These are phyloP conservation scores for Apeltes quadracus DNA, from an alignment of 2,113 vertebrate species.

Conservation along the genomic window DNA sequence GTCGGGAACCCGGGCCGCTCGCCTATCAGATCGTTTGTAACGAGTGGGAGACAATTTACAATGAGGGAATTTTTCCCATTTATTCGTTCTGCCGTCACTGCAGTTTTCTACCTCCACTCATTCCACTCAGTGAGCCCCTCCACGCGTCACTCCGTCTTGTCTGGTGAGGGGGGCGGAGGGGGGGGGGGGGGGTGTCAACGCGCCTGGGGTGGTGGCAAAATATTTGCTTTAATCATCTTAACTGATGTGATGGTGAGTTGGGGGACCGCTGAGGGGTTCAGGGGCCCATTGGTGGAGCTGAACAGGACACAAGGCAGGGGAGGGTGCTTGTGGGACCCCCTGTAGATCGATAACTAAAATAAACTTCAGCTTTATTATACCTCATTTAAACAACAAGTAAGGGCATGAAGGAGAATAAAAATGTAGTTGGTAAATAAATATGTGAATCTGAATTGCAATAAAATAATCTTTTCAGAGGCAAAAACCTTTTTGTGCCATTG, in stretches of 20 bases:
- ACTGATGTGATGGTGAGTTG: conserved; percentile 47
- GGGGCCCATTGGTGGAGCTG: conserved; percentile 15
- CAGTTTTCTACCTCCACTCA: conserved; percentile 76
- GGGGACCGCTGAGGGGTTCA: conserved; percentile 42
- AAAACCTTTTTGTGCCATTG: not conserved
- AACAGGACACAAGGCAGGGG: conserved; percentile 32
- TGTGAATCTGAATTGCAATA: conserved; percentile 20
- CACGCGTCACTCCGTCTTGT: conserved; percentile 45
- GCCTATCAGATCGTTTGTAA: conserved; percentile 85
- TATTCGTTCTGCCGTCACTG: conserved; percentile 84
- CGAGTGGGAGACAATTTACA: conserved; percentile 83
- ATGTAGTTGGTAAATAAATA: conserved; percentile 18
- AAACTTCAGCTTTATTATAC: conserved; percentile 38
- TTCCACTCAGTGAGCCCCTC: conserved; percentile 57
- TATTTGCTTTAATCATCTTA: conserved; percentile 68
- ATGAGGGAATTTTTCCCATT: conserved; percentile 83
- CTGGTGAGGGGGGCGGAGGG: conserved; percentile 40
- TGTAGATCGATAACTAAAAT: conserved; percentile 38
- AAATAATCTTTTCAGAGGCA: conserved; percentile 25
- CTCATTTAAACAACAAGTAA: conserved; percentile 7
- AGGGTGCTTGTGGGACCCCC: conserved; percentile 33
- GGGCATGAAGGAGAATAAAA: conserved; percentile 2
- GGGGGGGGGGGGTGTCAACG: conserved; percentile 56
- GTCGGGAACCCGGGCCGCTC: conserved; percentile 69
- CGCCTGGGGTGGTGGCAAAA: conserved; percentile 38